Evolutionary conservation across 2,888 invertebrate genomes (phyloP), one percentile per base, ranked within the genome.

Genomic region (Caenorhabditis doughertyi): DNA sequence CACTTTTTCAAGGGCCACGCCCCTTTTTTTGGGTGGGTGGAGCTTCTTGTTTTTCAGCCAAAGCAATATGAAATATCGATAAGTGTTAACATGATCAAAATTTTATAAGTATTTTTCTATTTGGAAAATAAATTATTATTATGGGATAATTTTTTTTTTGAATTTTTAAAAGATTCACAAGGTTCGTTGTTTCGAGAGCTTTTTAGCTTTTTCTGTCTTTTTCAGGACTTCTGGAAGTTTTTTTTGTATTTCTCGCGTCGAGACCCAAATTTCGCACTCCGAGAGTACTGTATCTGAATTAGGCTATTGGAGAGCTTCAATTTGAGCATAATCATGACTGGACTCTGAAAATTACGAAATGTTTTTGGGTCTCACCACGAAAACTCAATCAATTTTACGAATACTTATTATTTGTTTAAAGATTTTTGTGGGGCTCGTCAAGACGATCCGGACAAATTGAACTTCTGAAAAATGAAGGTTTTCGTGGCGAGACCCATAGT

Each of bases 131-230:
- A 56, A 56, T 11, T 11, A 13, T 21, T 60, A 5, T 58, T 35
- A 18, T 21, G 2, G 11, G 18, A 39, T 39, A 25, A 51, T 18
- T 35, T 21, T 58, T 58, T 58, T 58, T 21, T 56, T n/a, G 56
- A 3, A 21, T 18, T 58, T 18, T 4, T 11, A 3, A 27, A 39
- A n/a, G n/a, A n/a, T n/a, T n/a, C n/a, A n/a, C n/a, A n/a, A n/a
- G 67, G 18, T 39, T 67, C 67, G 67, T 67, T 67, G 35, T 67
- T 53, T 27, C 67, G 67, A 53, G 21, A 67, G 67, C 18, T 65
- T 18, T 39, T 1, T 16, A 16, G 23, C 39, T 39, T 53, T 67
- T 67, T 67, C 51, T 51, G 27, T 16, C 8, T 51, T 35, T 44
- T 67, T 67, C 13, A 1, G 18, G 39, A 13, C 39, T 39, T 39